Evolutionary conservation across 2,888 invertebrate genomes (phyloP), one percentile per base, ranked within the genome.

Genomic region (Folsomia manolachei): DNA sequence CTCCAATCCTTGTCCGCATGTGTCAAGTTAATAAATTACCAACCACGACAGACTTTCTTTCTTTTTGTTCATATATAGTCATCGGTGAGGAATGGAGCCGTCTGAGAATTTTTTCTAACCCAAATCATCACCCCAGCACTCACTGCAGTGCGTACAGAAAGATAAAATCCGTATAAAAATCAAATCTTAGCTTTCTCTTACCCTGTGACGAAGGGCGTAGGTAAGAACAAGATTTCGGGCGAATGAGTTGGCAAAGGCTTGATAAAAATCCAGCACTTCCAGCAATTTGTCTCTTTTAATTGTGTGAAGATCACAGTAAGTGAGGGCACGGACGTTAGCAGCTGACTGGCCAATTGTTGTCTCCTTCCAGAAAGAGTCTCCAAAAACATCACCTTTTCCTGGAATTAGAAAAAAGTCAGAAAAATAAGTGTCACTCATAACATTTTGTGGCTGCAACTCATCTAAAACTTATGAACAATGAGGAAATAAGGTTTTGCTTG

Each of bases 321-420:
- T 99, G 83, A 99, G 89, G 79, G 98, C 98, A 81, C 98, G 91
- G 62, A 75, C 99, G 87, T 99, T 99, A 75, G 98, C 98, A 71
- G 97, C 96, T 80, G 97, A 97, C 86, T 99, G 98, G 25, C 99
- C 98, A 79, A 97, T 93, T 63, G 93, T 93, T 81, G 91, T 91
- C 87, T 95, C 94, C 86, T 96, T 97, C 99, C 99, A 99, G 86
- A 99, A 99, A 79, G 96, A 95, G 86, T 99, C 99, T 51, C 99
- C 99, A 86, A 99, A 99, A 74, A 99, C 98, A 86, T 99, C 99
- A 63, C 98, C 98, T 85, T 97, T 98, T 80, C 95, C 95, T 95
- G 84, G 73, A 82, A 83, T 56, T 9, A 70, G 71, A 62, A 62
- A 69, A 66, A n/a, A n/a, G n/a, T n/a, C 68, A 69, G 39, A 39